Conservation (phyloP, 2,113 vertebrate genomes). For the Typhlomys cinereus region DNA sequence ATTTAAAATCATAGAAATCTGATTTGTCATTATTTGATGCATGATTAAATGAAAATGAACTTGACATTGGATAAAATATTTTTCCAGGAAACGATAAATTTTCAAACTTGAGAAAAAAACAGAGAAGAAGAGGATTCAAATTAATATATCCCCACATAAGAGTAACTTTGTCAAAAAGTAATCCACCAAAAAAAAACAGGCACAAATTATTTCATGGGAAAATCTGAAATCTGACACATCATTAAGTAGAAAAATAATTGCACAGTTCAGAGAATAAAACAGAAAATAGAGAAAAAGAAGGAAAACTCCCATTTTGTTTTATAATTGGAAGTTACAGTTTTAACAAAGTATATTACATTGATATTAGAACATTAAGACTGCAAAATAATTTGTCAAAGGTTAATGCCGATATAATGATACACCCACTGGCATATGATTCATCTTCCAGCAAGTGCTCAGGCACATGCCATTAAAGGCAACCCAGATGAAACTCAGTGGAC, state of each 20-base stretch:
- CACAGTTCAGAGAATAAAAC: background rate
- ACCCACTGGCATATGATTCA: no score
- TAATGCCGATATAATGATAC: no score
- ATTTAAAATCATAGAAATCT: background rate
- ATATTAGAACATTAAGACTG: background rate
- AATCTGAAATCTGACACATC: constrained; percentile 1
- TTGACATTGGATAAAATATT: background rate
- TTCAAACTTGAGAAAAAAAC: constrained; percentile 18
- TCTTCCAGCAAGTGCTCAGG: no score
- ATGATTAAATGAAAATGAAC: constrained; percentile 2
- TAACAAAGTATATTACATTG: background rate
- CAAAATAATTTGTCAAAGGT: no score
- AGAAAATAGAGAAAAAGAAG: background rate
- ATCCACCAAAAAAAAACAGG: background rate
- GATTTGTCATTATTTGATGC: background rate
- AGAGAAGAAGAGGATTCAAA: constrained; percentile 36
- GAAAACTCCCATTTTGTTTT: background rate
- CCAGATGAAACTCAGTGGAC: no score
- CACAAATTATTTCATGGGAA: background rate
- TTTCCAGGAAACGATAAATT: constrained; percentile 36
- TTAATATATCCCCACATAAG: background rate
- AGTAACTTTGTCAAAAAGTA: background rate
- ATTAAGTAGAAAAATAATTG: background rate
- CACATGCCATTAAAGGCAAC: no score
- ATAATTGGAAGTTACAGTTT: background rate